phyloP scores from a whole-genome alignment of 2,113 vertebrate species.

The Panthera tigris region DNA sequence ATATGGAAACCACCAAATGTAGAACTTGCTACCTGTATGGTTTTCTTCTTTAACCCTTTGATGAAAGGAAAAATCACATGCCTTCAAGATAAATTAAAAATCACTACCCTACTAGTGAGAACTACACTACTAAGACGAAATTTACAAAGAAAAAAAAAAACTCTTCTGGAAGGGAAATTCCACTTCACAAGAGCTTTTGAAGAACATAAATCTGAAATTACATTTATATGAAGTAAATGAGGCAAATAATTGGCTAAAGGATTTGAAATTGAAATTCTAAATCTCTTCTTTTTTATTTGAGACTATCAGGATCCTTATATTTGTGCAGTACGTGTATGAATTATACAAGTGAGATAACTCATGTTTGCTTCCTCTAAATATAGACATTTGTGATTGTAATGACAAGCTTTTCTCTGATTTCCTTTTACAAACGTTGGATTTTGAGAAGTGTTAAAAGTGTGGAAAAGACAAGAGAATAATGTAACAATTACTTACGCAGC shows the following conservation, averaged over 20 bases:
- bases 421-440: background rate
- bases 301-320: background rate
- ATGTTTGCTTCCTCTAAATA: background rate
- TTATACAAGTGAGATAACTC: background rate
- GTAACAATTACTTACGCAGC: background rate
- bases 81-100: background rate
- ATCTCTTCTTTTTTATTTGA: background rate
- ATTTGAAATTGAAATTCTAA: slow-evolving; percentile 36
- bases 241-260: slow-evolving; percentile 17
- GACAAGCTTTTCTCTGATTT: background rate
- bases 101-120: background rate
- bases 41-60: background rate
- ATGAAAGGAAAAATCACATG: background rate
- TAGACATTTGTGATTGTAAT: background rate
- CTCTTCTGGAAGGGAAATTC: background rate
- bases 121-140: background rate
- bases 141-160: background rate
- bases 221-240: slow-evolving; percentile 35
- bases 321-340: background rate
- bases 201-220: background rate
- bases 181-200: background rate
- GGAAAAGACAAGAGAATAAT: background rate
- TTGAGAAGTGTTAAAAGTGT: background rate
- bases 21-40: background rate
- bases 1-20: background rate